phyloP scores from a whole-genome alignment of 2,797 vertebrate species.

The Salmo trutta region DNA sequence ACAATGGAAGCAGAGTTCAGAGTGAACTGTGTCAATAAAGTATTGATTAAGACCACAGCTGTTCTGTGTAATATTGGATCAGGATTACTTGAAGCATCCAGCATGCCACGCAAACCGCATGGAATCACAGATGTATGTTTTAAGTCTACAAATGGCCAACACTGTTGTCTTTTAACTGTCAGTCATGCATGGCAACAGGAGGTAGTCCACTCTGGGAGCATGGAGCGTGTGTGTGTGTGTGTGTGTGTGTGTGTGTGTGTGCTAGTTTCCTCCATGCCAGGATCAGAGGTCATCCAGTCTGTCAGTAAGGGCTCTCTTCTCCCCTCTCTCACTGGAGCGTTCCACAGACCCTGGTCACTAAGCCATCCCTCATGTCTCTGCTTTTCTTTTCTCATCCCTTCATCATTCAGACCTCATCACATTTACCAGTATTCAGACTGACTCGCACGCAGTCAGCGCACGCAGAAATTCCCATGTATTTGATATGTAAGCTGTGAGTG shows the following conservation, averaged over 20 bases:
- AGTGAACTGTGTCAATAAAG: conserved; percentile 52
- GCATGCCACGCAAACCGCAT: not conserved
- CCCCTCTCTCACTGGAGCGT: not conserved
- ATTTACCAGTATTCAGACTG: not conserved
- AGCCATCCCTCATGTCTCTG: conserved; percentile 35
- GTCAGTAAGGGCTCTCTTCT: conserved; percentile 3
- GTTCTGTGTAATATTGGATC: conserved; percentile 12
- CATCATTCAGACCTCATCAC: conserved; percentile 7
- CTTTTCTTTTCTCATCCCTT: conserved; percentile 17
- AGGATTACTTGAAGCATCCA: not conserved
- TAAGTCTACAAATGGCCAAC: not conserved
- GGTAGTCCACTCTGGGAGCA: not conserved
- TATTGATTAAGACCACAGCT: conserved; percentile 52
- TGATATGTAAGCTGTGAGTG: too few species aligned
- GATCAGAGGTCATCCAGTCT: not conserved
- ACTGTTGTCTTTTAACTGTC: not conserved
- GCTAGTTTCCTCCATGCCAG: too few species aligned
- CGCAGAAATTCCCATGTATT: conserved; percentile 55
- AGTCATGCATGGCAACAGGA: too few species aligned
- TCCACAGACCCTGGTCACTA: not conserved
- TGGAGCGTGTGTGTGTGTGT: not conserved
- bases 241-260: conserved; percentile 7
- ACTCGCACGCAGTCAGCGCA: not conserved
- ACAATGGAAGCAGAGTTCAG: conserved; percentile 30
- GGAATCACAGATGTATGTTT: not conserved